These are phyloP conservation scores for Enchytraeus crypticus DNA, from an alignment of 2,888 invertebrate species.

Conservation along the genomic window DNA sequence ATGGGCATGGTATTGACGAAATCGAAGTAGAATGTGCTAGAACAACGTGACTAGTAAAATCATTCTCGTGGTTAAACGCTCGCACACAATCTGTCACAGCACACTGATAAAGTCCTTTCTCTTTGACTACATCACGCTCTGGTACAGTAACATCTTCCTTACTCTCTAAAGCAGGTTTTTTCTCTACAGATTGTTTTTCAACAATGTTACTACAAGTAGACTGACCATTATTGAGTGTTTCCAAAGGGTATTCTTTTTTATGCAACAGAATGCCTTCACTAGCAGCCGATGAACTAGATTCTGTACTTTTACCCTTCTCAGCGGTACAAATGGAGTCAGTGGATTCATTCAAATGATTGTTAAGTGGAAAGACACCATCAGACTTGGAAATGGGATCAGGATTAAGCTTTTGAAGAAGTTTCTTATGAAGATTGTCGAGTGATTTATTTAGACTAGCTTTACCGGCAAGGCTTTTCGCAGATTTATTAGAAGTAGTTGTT, in stretches of 20 bases:
- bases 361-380: too few species aligned
- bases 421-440: background rate
- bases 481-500: too few species aligned
- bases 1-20: conserved; percentile 9
- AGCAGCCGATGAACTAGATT: too few species aligned
- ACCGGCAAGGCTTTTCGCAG: too few species aligned
- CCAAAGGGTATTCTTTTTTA: too few species aligned
- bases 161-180: background rate
- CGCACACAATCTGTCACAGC: background rate
- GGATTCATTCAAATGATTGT: too few species aligned
- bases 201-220: too few species aligned
- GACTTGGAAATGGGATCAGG: background rate
- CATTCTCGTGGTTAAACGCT: conserved; percentile 11
- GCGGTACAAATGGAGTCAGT: too few species aligned
- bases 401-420: background rate
- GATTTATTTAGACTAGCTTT: background rate
- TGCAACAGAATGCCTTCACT: too few species aligned
- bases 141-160: background rate
- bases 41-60: conserved; percentile 6
- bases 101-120: conserved; percentile 12
- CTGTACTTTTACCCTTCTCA: too few species aligned
- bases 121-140: background rate
- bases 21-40: background rate
- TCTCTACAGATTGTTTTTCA: too few species aligned
- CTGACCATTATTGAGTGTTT: too few species aligned